A percentile compares a stretch with the other conserved stretches of the same genome.
phyloP scores from a whole-genome alignment of 1,140 invertebrate genomes.

The Diachasma alloeum region DNA sequence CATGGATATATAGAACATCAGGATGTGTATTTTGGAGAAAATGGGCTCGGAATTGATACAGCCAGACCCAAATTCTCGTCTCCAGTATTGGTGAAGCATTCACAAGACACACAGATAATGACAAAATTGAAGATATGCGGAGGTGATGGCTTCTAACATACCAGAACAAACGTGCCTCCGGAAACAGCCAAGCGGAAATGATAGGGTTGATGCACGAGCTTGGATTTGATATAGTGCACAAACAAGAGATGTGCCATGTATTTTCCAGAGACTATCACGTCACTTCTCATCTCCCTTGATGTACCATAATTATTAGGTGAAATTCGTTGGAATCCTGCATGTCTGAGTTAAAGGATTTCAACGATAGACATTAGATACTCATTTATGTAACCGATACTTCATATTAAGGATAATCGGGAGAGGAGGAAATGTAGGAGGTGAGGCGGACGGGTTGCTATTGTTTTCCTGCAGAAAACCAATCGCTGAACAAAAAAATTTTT shows the following conservation, averaged over 20 bases:
- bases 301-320: background rate
- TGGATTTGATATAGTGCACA: slow-evolving; percentile 41
- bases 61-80: background rate
- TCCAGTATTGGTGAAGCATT: background rate
- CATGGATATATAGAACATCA: background rate
- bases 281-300: background rate
- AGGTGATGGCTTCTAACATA: slow-evolving; percentile 22
- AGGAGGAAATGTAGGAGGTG: too few relatives aligned
- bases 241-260: background rate
- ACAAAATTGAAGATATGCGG: slow-evolving; percentile 27
- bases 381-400: too few relatives aligned
- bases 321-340: background rate
- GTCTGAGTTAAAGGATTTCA: too few relatives aligned
- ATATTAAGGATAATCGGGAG: too few relatives aligned
- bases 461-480: too few relatives aligned
- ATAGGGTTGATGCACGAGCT: slow-evolving; percentile 41
- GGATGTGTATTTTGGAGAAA: background rate
- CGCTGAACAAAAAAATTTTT: too few relatives aligned
- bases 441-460: too few relatives aligned
- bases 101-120: slow-evolving; percentile 35
- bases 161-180: slow-evolving; percentile 30
- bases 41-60: background rate
- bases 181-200: slow-evolving; percentile 43
- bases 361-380: too few relatives aligned
- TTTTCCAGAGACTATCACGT: background rate